Conservation (phyloP, 2,797 vertebrate genomes). For the Apogon hyalosoma region DNA sequence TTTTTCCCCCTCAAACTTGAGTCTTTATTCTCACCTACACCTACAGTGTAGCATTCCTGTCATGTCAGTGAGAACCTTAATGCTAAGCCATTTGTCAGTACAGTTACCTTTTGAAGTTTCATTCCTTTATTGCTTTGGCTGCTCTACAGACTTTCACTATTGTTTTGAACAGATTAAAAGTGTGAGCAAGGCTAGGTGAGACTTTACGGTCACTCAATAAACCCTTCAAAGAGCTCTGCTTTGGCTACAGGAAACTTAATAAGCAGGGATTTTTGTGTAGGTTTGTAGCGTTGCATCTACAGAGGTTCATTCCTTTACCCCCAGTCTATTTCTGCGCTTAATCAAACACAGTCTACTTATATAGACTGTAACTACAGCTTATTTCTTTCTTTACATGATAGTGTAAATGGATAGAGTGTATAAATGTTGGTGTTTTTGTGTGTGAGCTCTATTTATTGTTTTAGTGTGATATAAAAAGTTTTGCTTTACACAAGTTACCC, state of each 20-base stretch:
- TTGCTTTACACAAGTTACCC: background rate
- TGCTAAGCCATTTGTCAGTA: conserved; percentile 11
- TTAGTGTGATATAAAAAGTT: background rate
- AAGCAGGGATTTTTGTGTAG: conserved; percentile 42
- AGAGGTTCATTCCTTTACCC: conserved; percentile 31
- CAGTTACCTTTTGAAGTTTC: conserved; percentile 7
- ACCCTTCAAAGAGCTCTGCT: conserved; percentile 8
- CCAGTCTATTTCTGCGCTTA: conserved; percentile 36
- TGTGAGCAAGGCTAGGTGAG: background rate
- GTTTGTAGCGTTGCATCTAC: conserved; percentile 18
- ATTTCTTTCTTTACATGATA: conserved; percentile 3
- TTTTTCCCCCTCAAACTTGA: background rate
- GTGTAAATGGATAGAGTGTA: background rate
- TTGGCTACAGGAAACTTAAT: conserved; percentile 23
- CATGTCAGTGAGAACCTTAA: background rate
- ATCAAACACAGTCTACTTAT: conserved; percentile 41
- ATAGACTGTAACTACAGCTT: conserved; percentile 18
- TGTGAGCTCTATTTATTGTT: no score
- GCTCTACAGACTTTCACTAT: background rate
- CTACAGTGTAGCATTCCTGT: background rate
- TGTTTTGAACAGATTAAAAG: conserved; percentile 16
- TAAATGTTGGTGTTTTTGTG: background rate
- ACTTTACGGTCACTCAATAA: conserved; percentile 5
- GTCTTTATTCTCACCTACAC: conserved; percentile 3
- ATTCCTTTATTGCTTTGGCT: background rate